These are phyloP conservation scores for Amphipyra berbera DNA, from an alignment of 2,888 invertebrate genomes.

Conservation along the genomic window DNA sequence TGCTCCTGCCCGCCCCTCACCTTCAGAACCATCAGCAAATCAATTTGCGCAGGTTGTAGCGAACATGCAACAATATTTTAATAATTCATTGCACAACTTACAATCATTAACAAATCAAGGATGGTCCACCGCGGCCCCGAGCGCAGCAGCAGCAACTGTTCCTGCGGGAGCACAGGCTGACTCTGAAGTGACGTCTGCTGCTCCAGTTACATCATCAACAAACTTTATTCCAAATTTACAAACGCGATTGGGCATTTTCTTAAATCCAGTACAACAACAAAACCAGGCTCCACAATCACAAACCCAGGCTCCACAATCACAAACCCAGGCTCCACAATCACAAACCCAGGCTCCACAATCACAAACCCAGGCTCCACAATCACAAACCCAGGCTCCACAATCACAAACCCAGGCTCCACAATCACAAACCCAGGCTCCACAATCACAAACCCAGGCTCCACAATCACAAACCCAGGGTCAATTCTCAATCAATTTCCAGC, in stretches of 20 bases:
- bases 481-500: no score
- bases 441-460: no score
- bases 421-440: no score
- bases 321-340: no score
- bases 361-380: no score
- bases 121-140: accelerated
- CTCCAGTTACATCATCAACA: background rate
- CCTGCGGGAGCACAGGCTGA: constrained; percentile 29
- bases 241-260: constrained; percentile 45
- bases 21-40: background rate
- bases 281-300: no score
- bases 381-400: no score
- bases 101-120: constrained; percentile 29
- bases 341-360: no score
- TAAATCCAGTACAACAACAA: constrained; percentile 11
- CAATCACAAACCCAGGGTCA: no score
- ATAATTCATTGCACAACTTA: background rate
- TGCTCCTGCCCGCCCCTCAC: constrained; percentile 15
- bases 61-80: background rate
- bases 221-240: background rate
- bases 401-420: no score
- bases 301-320: no score
- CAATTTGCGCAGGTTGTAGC: accelerated
- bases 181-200: constrained; percentile 27
- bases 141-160: background rate